These are phyloP conservation scores for Sylvilagus floridanus DNA, from an alignment of 2,797 vertebrate species.

Conservation along the genomic window DNA sequence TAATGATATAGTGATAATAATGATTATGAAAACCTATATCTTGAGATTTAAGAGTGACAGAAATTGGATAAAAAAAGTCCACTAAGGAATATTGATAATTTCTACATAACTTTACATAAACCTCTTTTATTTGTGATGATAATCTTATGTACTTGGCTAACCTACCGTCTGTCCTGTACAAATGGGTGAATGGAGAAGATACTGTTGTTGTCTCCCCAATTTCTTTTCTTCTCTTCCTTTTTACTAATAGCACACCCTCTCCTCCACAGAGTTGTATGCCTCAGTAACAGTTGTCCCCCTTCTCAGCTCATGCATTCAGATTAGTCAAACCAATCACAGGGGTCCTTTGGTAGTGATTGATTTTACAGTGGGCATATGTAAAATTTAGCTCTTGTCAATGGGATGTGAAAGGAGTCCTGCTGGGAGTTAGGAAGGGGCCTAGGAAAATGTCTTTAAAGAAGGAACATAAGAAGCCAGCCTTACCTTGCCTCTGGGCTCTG, in stretches of 20 bases:
- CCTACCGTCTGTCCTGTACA: neutral
- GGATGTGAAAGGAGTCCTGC: neutral
- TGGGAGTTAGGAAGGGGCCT: neutral
- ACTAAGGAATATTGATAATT: neutral
- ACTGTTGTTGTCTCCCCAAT: neutral
- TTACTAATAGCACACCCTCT: neutral
- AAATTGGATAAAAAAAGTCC: neutral
- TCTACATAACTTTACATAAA: neutral
- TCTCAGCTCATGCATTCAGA: neutral
- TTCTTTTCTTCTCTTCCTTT: neutral
- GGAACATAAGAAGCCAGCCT: neutral
- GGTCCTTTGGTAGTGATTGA: neutral
- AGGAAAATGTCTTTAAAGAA: neutral
- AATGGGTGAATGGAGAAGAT: neutral
- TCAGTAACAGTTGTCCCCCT: neutral
- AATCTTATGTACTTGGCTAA: neutral
- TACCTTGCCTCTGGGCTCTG: neutral
- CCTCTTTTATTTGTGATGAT: neutral
- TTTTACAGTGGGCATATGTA: neutral
- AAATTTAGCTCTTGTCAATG: conserved; percentile 4
- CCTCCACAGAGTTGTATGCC: neutral
- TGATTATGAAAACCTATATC: neutral
- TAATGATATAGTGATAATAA: neutral
- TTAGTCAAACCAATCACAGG: neutral
- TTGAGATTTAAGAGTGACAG: neutral